Evolutionary conservation across 2,113 vertebrate species (phyloP).

Genomic region (Scomber japonicus): DNA sequence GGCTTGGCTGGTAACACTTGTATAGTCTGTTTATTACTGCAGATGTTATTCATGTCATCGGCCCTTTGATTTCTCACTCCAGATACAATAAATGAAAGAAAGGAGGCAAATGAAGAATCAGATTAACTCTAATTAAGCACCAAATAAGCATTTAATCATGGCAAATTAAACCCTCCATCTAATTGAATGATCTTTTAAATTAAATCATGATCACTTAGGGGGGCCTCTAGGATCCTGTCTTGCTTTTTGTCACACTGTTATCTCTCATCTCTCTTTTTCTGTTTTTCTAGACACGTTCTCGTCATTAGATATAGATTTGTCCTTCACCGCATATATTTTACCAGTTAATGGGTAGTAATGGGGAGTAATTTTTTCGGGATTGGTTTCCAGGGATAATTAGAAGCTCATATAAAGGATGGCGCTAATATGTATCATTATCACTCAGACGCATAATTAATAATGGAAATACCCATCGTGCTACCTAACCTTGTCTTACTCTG

Average conservation of each 20-base stretch:
- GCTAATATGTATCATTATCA: constrained; percentile 35
- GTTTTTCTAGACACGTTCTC: constrained; percentile 6
- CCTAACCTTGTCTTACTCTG: constrained; percentile 44
- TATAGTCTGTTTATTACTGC: constrained; percentile 21
- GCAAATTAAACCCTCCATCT: constrained; percentile 53
- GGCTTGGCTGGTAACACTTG: constrained; percentile 9
- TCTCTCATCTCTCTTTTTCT: constrained; percentile 22
- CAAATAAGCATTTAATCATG: constrained; percentile 67
- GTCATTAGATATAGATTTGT: constrained; percentile 56
- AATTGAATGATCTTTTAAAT: constrained; percentile 74
- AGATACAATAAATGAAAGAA: constrained; percentile 49
- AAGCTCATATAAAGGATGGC: constrained; percentile 39
- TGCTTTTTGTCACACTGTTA: constrained; percentile 26
- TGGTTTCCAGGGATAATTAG: constrained; percentile 53
- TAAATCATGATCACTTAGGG: constrained; percentile 38
- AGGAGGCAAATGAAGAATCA: constrained; percentile 51
- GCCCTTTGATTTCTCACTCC: constrained; percentile 14
- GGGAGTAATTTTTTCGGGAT: constrained; percentile 21
- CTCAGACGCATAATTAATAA: constrained; percentile 40
- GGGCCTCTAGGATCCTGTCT: constrained; percentile 46
- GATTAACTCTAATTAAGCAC: constrained; percentile 65
- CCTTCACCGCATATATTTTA: constrained; percentile 25
- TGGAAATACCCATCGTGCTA: constrained; percentile 29
- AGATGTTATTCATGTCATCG: constrained; percentile 37
- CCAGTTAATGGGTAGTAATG: constrained; percentile 29